Conservation (phyloP, 2,797 vertebrate species). For the Sitta carolinensis region DNA sequence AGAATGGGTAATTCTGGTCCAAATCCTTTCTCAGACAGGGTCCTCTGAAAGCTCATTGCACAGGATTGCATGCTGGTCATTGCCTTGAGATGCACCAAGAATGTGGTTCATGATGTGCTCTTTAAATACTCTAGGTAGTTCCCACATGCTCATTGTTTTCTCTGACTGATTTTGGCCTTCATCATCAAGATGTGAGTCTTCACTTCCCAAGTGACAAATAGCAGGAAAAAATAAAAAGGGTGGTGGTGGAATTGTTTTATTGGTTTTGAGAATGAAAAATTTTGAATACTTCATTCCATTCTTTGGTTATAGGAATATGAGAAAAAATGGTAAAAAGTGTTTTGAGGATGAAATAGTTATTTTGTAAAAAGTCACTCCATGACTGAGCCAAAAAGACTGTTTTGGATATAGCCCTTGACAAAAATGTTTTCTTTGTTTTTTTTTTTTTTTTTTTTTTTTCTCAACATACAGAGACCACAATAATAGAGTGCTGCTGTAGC, state of each 20-base stretch:
- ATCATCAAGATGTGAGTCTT: not conserved
- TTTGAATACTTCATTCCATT: not conserved
- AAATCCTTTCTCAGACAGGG: not conserved
- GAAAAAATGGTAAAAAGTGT: not conserved
- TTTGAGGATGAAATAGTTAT: not conserved
- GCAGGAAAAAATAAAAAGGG: rapidly evolving
- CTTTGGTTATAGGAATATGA: not conserved
- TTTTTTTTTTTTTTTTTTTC: not conserved
- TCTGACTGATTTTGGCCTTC: not conserved
- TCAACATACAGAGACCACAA: not conserved
- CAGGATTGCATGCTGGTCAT: not conserved
- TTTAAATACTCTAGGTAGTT: not conserved
- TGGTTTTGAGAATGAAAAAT: not conserved
- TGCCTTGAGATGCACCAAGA: not conserved
- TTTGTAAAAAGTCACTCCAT: not conserved
- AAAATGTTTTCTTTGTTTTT: not conserved
- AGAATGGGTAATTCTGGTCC: not conserved
- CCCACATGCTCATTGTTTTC: not conserved
- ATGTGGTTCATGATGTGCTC: not conserved
- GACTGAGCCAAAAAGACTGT: not conserved
- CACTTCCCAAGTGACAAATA: not conserved
- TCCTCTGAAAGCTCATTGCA: not conserved
- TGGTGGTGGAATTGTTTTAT: rapidly evolving
- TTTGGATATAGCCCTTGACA: not conserved
- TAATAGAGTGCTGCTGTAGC: rapidly evolving